phyloP scores from a whole-genome alignment of 1,140 invertebrate genomes.

The Meloidogyne floridensis region DNA sequence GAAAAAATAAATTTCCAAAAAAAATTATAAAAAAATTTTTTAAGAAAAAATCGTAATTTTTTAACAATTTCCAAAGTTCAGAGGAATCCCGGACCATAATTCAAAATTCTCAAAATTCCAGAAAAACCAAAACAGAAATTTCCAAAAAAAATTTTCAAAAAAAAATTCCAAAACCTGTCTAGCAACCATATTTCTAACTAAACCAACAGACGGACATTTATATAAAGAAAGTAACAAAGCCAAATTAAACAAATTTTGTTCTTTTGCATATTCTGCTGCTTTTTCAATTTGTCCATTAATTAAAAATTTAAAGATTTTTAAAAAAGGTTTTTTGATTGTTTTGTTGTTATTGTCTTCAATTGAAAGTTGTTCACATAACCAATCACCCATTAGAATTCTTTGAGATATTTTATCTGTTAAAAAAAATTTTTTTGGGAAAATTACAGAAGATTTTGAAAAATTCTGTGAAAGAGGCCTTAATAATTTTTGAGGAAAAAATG shows the following conservation, averaged over 20 bases:
- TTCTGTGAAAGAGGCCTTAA: too few species aligned
- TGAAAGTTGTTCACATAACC: conserved; percentile 1
- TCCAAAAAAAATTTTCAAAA: too few species aligned
- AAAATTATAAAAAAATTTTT: conserved; percentile 4
- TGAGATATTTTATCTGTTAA: conserved; percentile 18
- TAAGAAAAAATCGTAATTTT: not conserved
- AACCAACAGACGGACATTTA: not conserved
- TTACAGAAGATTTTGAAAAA: too few species aligned
- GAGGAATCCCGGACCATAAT: too few species aligned
- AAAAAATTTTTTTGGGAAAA: not conserved
- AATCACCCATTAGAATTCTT: conserved; percentile 26
- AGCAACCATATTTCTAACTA: conserved; percentile 9
- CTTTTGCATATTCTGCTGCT: not conserved
- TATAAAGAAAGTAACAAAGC: conserved; percentile 21
- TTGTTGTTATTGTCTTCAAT: not conserved
- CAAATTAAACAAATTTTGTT: conserved; percentile 19
- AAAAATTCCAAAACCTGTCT: conserved; percentile 8
- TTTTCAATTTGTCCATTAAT: conserved; percentile 13
- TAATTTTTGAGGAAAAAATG: too few species aligned
- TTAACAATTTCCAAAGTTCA: too few species aligned
- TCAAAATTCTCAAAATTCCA: too few species aligned
- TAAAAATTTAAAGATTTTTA: conserved; percentile 16
- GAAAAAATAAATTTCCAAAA: too few species aligned
- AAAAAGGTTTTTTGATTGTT: not conserved
- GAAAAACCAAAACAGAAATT: too few species aligned